phyloP scores from a whole-genome alignment of 2,888 invertebrate genomes.

The Epirrhoe tristata region DNA sequence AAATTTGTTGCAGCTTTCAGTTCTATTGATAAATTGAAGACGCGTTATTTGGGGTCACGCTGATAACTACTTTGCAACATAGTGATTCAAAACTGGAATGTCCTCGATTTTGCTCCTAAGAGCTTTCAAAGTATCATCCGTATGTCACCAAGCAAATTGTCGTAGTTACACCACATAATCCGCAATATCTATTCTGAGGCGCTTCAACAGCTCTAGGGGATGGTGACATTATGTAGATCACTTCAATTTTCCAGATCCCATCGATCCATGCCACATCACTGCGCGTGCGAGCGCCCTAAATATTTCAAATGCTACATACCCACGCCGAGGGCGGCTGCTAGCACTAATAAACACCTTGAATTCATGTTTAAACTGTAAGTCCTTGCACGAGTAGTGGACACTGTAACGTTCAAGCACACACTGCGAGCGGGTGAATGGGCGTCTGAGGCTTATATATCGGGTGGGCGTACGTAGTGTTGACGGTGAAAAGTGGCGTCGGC shows the following conservation, averaged over 20 bases:
- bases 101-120: neutral
- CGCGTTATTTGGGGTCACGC: slow-evolving; percentile 9
- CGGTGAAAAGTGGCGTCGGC: slow-evolving; percentile 76
- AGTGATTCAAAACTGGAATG: slow-evolving; percentile 4
- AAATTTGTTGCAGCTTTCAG: neutral
- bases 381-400: slow-evolving; percentile 81
- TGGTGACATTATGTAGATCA: slow-evolving; percentile 55
- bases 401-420: slow-evolving; percentile 84
- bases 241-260: slow-evolving; percentile 63
- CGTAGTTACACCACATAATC: slow-evolving; percentile 60
- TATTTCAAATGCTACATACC: slow-evolving; percentile 86
- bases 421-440: slow-evolving; percentile 85
- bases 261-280: slow-evolving; percentile 56
- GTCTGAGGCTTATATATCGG: slow-evolving; percentile 82
- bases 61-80: slow-evolving; percentile 14
- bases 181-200: slow-evolving; percentile 66
- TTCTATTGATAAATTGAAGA: neutral
- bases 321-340: slow-evolving; percentile 89
- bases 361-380: slow-evolving; percentile 82
- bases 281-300: slow-evolving; percentile 70
- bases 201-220: slow-evolving; percentile 57
- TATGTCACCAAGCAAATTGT: slow-evolving; percentile 42
- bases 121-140: slow-evolving; percentile 22
- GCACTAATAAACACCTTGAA: slow-evolving; percentile 85
- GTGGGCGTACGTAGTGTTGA: slow-evolving; percentile 70